Evolutionary conservation across 2,797 vertebrate genomes (phyloP).

Genomic region (Melanogrammus aeglefinus): DNA sequence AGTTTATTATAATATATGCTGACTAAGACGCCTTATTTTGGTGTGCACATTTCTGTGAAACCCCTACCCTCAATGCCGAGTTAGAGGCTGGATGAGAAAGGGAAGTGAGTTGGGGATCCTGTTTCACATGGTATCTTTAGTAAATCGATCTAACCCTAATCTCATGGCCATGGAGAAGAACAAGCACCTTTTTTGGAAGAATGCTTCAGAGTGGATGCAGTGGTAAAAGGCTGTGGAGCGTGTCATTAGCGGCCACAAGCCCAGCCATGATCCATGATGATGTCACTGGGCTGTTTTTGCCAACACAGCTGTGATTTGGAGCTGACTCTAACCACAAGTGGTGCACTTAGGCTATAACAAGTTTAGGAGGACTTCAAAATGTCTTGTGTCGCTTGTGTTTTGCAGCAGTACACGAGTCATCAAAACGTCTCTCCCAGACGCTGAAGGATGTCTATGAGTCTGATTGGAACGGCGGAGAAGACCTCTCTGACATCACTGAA

Average conservation of each 20-base stretch:
- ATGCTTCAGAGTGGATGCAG: background rate
- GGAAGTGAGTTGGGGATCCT: slow-evolving; percentile 50
- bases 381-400: background rate
- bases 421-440: slow-evolving; percentile 85
- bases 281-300: background rate
- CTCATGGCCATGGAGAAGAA: slow-evolving; percentile 10
- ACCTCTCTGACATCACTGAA: slow-evolving; percentile 80
- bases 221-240: background rate
- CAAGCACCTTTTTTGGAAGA: slow-evolving; percentile 5
- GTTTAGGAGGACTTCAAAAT: background rate
- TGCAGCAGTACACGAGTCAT: slow-evolving; percentile 87
- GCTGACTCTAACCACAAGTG: background rate
- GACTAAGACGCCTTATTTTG: background rate
- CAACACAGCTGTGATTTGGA: background rate
- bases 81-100: background rate
- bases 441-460: slow-evolving; percentile 84
- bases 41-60: background rate
- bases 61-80: background rate
- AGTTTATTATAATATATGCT: background rate
- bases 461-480: slow-evolving; percentile 83
- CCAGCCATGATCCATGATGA: background rate
- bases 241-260: background rate
- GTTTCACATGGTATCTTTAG: slow-evolving; percentile 46
- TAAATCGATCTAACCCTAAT: slow-evolving; percentile 36
- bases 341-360: background rate